phyloP scores from a whole-genome alignment of 2,797 vertebrate genomes.

The Lutjanus campechanus region DNA sequence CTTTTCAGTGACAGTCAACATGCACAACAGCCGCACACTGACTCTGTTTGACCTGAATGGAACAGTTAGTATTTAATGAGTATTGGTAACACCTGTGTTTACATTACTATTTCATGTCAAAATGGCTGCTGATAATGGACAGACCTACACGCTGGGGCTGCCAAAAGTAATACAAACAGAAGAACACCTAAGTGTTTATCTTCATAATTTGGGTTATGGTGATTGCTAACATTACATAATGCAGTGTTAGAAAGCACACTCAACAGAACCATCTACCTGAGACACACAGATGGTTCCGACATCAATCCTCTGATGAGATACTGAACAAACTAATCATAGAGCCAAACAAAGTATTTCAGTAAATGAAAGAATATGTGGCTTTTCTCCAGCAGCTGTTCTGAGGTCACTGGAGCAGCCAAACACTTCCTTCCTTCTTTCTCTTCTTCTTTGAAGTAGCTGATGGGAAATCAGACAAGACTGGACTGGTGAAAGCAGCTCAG shows the following conservation, averaged over 20 bases:
- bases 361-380: conserved; percentile 17
- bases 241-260: not conserved
- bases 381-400: conserved; percentile 23
- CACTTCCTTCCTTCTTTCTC: conserved; percentile 16
- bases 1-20: too few species aligned
- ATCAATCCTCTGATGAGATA: not conserved
- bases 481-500: conserved; percentile 6
- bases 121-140: not conserved
- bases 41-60: too few species aligned
- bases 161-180: not conserved
- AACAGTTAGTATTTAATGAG: too few species aligned
- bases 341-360: not conserved
- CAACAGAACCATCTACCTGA: not conserved
- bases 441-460: conserved; percentile 27
- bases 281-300: not conserved
- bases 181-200: not conserved
- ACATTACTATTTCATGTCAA: too few species aligned
- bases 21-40: too few species aligned
- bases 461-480: conserved; percentile 42
- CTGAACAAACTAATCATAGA: not conserved
- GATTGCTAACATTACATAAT: not conserved
- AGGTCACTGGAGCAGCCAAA: conserved; percentile 32
- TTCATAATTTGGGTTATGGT: not conserved
- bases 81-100: too few species aligned
- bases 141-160: too few species aligned